Conservation (phyloP, 2,797 vertebrate species). For the Mormyrus hasselquistii region DNA sequence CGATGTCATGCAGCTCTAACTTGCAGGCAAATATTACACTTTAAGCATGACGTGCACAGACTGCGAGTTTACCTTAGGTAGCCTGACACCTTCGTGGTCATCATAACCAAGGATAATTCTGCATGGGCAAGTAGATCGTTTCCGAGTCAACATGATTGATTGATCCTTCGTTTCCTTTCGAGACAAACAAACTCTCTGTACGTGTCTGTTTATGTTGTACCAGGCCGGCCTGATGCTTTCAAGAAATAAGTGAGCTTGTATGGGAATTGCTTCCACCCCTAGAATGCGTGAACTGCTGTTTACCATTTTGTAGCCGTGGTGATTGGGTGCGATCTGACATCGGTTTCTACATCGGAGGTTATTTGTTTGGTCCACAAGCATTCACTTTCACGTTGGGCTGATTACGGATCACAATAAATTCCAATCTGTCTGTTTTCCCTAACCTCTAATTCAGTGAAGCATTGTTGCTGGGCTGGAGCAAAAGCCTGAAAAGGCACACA, state of each 20-base stretch:
- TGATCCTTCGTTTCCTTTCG: neutral
- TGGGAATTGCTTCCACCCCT: neutral
- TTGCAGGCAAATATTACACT: neutral
- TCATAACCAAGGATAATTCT: neutral
- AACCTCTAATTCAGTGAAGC: neutral
- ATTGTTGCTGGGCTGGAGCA: neutral
- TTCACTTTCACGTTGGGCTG: neutral
- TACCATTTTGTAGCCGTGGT: neutral
- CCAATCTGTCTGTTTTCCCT: neutral
- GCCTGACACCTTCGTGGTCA: neutral
- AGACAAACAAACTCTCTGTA: neutral
- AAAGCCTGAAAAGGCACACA: neutral
- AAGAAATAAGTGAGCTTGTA: neutral
- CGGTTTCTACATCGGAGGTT: neutral
- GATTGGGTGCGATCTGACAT: constrained; percentile 30
- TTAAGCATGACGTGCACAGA: neutral
- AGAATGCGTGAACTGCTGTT: neutral
- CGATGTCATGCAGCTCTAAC: neutral
- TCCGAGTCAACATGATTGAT: constrained; percentile 12
- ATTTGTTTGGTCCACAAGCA: constrained; percentile 12
- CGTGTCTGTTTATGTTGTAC: constrained; percentile 1
- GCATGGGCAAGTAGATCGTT: neutral
- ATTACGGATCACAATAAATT: neutral
- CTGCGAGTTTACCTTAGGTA: neutral
- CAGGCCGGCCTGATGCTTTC: neutral